Conservation (phyloP, 1,140 invertebrate species). For the Plectus sambesii region DNA sequence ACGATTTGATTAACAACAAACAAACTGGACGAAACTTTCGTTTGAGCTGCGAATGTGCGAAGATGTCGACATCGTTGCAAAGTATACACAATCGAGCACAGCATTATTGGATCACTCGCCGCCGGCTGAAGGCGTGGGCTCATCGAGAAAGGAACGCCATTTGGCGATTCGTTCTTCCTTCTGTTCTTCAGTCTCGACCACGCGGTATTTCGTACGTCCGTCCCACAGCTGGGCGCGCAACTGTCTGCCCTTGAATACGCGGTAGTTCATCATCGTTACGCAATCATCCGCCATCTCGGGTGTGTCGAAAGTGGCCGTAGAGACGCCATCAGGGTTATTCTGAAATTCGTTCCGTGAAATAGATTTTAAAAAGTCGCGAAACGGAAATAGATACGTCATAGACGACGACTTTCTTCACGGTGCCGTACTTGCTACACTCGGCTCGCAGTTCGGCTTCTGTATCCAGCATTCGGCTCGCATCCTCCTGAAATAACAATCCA, state of each 20-base stretch:
- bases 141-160: conserved; percentile 65
- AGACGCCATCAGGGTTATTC: conserved; percentile 84
- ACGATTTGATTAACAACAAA: too few relatives aligned
- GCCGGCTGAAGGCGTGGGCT: too few relatives aligned
- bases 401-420: conserved; percentile 77
- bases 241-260: conserved; percentile 76
- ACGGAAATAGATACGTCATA: conserved; percentile 66
- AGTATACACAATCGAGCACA: too few relatives aligned
- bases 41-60: too few relatives aligned
- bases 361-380: conserved; percentile 9
- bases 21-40: too few relatives aligned
- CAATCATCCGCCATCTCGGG: conserved; percentile 81
- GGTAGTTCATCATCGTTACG: conserved; percentile 70
- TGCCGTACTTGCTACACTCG: conserved; percentile 79
- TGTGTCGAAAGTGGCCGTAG: conserved; percentile 75
- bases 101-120: too few relatives aligned
- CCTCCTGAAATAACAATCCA: conserved; percentile 49
- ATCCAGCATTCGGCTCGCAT: conserved; percentile 74
- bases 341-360: conserved; percentile 47
- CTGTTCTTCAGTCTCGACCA: conserved; percentile 79
- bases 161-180: conserved; percentile 65
- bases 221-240: conserved; percentile 82
- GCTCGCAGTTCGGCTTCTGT: conserved; percentile 77
- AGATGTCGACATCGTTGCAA: too few relatives aligned
- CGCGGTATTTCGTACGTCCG: conserved; percentile 82